phyloP scores from a whole-genome alignment of 35 echinoderm and acorn worm genomes.

The Nesometra sesokonis region DNA sequence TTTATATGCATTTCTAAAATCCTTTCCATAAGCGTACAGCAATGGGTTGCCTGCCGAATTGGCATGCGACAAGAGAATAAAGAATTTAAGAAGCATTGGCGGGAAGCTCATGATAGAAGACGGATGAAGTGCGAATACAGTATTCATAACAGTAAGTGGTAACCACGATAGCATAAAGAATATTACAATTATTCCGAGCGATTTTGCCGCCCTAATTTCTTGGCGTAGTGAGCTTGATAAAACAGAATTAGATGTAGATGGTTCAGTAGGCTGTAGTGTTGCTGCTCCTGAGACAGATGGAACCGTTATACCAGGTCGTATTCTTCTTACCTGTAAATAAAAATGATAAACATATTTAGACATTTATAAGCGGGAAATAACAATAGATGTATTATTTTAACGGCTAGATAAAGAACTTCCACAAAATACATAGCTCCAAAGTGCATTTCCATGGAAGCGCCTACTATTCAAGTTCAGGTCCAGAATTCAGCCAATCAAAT shows the following conservation, averaged over 20 bases:
- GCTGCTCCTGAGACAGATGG: neutral
- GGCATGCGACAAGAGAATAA: slow-evolving; percentile 38
- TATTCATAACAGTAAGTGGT: slow-evolving; percentile 40
- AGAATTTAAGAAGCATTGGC: neutral
- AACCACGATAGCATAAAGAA: slow-evolving; percentile 52
- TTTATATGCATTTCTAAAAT: slow-evolving; percentile 36
- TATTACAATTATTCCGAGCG: slow-evolving; percentile 41
- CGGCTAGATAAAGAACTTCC: too few relatives aligned
- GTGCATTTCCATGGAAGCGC: too few relatives aligned
- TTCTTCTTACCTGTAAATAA: neutral
- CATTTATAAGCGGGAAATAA: too few relatives aligned
- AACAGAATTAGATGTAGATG: neutral
- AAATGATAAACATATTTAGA: neutral
- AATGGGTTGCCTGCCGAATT: slow-evolving; percentile 54
- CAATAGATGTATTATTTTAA: too few relatives aligned
- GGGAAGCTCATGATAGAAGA: neutral
- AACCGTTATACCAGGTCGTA: neutral
- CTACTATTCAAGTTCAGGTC: too few relatives aligned
- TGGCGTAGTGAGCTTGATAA: neutral
- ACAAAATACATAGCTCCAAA: too few relatives aligned
- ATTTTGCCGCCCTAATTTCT: slow-evolving; percentile 45
- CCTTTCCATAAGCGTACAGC: slow-evolving; percentile 48
- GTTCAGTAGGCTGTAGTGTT: neutral
- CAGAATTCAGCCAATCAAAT: too few relatives aligned
- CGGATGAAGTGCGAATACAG: slow-evolving; percentile 11